Conservation (phyloP, 1,140 invertebrate genomes). For the Prorops nasuta region DNA sequence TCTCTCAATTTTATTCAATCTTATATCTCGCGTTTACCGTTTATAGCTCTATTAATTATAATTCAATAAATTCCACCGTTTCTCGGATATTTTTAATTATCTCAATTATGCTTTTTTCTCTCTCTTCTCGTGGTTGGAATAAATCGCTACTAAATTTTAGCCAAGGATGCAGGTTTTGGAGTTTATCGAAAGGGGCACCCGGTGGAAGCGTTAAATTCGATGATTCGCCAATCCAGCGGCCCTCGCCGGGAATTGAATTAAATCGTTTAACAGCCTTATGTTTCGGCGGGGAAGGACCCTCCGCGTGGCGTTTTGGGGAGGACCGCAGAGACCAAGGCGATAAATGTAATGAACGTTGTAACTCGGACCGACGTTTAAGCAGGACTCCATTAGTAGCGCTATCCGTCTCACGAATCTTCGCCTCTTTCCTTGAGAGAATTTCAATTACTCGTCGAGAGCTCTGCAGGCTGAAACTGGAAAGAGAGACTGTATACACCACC, state of each 20-base stretch:
- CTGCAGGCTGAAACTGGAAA: background rate
- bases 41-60: background rate
- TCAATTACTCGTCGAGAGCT: constrained; percentile 31
- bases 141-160: background rate
- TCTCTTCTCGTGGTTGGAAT: constrained; percentile 11
- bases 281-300: constrained; percentile 46
- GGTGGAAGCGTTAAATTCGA: constrained; percentile 48
- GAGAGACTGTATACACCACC: too few species aligned
- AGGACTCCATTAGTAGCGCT: constrained; percentile 39
- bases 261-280: constrained; percentile 55
- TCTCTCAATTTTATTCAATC: too few species aligned
- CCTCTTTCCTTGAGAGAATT: constrained; percentile 26
- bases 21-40: background rate
- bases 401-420: constrained; percentile 19
- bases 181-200: constrained; percentile 20
- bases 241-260: constrained; percentile 48
- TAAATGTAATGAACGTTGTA: constrained; percentile 55
- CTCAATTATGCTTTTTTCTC: constrained; percentile 9
- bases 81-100: too few species aligned
- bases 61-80: background rate
- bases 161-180: background rate
- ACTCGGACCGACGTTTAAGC: constrained; percentile 39
- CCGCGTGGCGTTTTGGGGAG: constrained; percentile 40
- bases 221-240: constrained; percentile 21
- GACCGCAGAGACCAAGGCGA: constrained; percentile 41